Conservation (phyloP, 1,140 invertebrate genomes). For the Drosophila subobscura region DNA sequence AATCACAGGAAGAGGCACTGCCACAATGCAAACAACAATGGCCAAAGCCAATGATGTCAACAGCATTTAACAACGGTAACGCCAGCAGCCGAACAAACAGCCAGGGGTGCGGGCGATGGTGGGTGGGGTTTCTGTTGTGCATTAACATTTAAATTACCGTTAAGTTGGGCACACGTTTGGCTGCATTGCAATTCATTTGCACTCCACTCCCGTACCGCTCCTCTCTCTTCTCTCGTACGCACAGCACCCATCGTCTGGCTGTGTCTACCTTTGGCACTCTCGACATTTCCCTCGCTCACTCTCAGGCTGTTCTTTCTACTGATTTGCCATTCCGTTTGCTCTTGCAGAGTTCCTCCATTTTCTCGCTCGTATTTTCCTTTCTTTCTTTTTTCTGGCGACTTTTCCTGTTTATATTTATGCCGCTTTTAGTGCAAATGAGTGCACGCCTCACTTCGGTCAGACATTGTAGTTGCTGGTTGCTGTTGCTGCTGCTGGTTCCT, state of each 20-base stretch:
- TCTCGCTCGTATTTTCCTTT: neutral
- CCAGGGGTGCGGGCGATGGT: conserved; percentile 7
- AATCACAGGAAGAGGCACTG: no score
- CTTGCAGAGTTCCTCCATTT: conserved; percentile 16
- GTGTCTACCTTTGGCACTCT: conserved; percentile 18
- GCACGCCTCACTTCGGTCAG: conserved; percentile 57
- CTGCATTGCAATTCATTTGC: conserved; percentile 66
- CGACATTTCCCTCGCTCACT: neutral
- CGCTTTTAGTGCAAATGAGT: conserved; percentile 74
- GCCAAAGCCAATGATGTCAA: conserved; percentile 60
- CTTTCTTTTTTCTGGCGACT: conserved; percentile 25
- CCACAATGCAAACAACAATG: conserved; percentile 37
- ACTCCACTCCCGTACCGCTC: neutral
- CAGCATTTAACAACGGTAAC: conserved; percentile 60
- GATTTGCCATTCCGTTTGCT: conserved; percentile 36
- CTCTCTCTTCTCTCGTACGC: conserved; percentile 38
- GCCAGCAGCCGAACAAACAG: conserved; percentile 28
- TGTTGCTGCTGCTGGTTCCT: conserved; percentile 6
- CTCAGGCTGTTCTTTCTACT: no score
- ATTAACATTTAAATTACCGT: conserved; percentile 70
- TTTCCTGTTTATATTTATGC: conserved; percentile 72
- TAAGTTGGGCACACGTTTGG: conserved; percentile 64
- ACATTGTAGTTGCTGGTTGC: conserved; percentile 52
- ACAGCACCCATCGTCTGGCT: conserved; percentile 7
- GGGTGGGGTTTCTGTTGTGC: conserved; percentile 10